phyloP scores from a whole-genome alignment of 1,140 invertebrate species.

The Scaptomyza pallida region DNA sequence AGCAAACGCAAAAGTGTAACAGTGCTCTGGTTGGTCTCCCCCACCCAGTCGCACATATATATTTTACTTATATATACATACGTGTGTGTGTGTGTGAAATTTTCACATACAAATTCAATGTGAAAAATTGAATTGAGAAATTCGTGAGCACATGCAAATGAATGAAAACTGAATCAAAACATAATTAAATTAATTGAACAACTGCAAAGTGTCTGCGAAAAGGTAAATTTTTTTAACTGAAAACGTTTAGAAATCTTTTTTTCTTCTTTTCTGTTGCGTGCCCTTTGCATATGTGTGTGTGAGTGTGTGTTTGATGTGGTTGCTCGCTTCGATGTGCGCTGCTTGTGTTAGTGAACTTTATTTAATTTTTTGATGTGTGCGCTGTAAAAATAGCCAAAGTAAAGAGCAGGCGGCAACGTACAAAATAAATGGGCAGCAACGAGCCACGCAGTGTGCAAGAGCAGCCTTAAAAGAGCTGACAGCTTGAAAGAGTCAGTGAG shows the following conservation, averaged over 20 bases:
- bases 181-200: slow-evolving; percentile 3
- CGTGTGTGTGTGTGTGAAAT: slow-evolving; percentile 42
- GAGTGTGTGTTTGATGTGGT: slow-evolving; percentile 35
- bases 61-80: slow-evolving; percentile 4
- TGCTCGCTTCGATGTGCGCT: slow-evolving; percentile 19
- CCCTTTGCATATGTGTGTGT: slow-evolving; percentile 36
- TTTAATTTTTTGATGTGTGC: slow-evolving; percentile 68
- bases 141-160: slow-evolving; percentile 39
- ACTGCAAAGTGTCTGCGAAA: slow-evolving; percentile 43
- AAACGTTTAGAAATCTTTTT: slow-evolving; percentile 39
- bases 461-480: slow-evolving; percentile 34
- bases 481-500: slow-evolving; percentile 12
- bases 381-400: slow-evolving; percentile 74
- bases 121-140: slow-evolving; percentile 45
- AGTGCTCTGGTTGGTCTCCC: slow-evolving; percentile 34
- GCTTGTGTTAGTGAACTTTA: slow-evolving; percentile 56
- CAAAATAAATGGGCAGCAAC: slow-evolving; percentile 47
- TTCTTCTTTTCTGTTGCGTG: slow-evolving; percentile 37
- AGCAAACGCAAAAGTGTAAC: slow-evolving; percentile 69
- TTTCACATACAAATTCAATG: slow-evolving; percentile 49
- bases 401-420: slow-evolving; percentile 33
- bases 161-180: slow-evolving; percentile 54
- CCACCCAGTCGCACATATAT: slow-evolving; percentile 33
- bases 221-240: slow-evolving; percentile 59
- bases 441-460: slow-evolving; percentile 33